phyloP scores from a whole-genome alignment of 2,113 vertebrate species.

The Steatornis caripensis region DNA sequence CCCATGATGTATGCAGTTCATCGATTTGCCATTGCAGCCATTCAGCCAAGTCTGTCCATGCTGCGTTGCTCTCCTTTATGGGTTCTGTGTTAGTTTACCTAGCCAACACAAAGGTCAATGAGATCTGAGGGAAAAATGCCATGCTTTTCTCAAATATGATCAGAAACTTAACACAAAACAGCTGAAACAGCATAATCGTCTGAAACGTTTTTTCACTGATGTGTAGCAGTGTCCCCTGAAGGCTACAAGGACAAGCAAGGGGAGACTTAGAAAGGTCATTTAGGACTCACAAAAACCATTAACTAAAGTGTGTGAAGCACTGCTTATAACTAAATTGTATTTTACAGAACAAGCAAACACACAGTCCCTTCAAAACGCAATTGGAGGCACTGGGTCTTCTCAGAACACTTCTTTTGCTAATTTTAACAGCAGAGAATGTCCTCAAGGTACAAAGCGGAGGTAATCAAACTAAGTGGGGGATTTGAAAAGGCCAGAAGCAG shows the following conservation, averaged over 20 bases:
- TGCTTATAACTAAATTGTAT: background rate
- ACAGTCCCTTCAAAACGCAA: background rate
- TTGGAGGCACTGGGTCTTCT: background rate
- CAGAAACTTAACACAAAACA: background rate
- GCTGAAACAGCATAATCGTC: background rate
- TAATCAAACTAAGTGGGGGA: background rate
- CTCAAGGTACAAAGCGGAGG: background rate
- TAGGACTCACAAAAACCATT: background rate
- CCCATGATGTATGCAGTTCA: background rate
- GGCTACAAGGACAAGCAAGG: background rate
- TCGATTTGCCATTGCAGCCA: background rate
- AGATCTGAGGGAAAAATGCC: background rate
- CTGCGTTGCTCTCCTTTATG: background rate
- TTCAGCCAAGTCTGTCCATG: background rate
- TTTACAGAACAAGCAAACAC: slow-evolving; percentile 19
- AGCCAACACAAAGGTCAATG: background rate
- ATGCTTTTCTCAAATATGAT: background rate
- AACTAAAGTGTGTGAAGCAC: background rate
- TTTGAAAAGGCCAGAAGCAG: background rate
- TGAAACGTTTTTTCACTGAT: background rate
- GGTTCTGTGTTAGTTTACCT: background rate
- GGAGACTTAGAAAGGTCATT: background rate
- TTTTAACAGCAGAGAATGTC: background rate
- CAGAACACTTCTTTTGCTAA: background rate
- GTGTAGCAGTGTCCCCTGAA: background rate